Percentiles rank a stretch among this genome's conserved stretches.
These are phyloP conservation scores for Pemphigus obesinymphae DNA, from an alignment of 1,140 invertebrate species.

Conservation along the genomic window DNA sequence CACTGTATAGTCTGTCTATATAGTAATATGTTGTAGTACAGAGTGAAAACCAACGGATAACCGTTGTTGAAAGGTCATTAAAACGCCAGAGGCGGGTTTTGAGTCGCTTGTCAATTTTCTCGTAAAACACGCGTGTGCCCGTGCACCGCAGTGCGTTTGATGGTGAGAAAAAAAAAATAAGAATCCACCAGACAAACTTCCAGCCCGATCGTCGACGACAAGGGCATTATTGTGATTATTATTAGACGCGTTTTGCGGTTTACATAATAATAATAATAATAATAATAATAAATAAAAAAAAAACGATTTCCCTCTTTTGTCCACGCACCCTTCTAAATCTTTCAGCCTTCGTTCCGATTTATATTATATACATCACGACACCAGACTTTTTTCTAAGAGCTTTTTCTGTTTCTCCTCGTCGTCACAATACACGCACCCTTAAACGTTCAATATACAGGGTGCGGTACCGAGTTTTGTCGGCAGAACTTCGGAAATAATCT, in stretches of 20 bases:
- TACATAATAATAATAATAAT: background rate
- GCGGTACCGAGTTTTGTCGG: too few species aligned
- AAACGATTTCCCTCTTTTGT: background rate
- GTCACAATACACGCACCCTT: background rate
- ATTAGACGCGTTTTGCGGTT: slow-evolving; percentile 30
- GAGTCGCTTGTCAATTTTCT: background rate
- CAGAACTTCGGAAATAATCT: too few species aligned
- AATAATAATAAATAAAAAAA: background rate
- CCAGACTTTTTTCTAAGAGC: too few species aligned
- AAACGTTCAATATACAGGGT: too few species aligned
- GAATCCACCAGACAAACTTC: background rate
- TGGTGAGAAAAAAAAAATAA: background rate
- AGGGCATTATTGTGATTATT: slow-evolving; percentile 5
- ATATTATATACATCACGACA: too few species aligned
- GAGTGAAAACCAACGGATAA: background rate
- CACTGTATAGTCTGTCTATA: too few species aligned
- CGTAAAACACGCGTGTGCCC: background rate
- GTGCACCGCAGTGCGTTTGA: background rate
- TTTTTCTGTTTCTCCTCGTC: too few species aligned
- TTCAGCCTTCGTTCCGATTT: too few species aligned
- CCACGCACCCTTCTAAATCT: too few species aligned
- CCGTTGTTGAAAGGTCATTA: slow-evolving; percentile 23
- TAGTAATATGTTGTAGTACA: background rate
- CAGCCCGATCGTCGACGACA: background rate
- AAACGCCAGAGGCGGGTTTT: background rate